Base-by-base conservation (phyloP, 2,888 invertebrate species). In the Meloe dianella region DNA sequence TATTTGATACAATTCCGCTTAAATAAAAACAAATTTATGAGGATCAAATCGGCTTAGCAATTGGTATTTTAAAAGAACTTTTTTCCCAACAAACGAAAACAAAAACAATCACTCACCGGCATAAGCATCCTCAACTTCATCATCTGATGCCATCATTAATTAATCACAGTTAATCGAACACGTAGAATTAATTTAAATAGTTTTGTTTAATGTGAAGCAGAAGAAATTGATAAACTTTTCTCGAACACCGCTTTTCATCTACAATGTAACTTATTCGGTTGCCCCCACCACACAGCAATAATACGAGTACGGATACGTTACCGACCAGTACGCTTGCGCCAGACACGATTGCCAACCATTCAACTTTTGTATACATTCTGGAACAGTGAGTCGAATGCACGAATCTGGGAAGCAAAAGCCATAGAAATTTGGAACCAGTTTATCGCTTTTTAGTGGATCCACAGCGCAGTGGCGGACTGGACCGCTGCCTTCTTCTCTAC, bases 81-180 rank as follows among this genome's bases (percentile, higher is more conserved):
- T 47, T 10, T 73, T 73, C 75, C 75, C 74, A 74, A 71, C 75
- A 72, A 77, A 77, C 79, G 78, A 79, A 76, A 77, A 75, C 77
- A 79, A 79, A 85, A 90, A 75, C 77, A 79, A 79, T 85, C 90
- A 85, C 91, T 92, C 88, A 94, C 94, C 94, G 88, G 92, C 93
- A 83, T 90, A 92, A 84, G 90, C 91, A 83, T 93, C 94, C 80
- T 94, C 94, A 83, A 93, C 90, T 86, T 94, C 94, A 82, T 94
- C 94, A 81, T 94, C 94, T 73, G 94, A 94, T 85, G 93, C 94
- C 94, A 94, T 94, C 84, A 54, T 71, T 63, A 65, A 41, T 24
- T 61, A 68, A 66, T 71, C 69, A 63, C 59, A 41, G 14, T 38
- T 14, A 61, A 41, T 17, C 1, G 17, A 41, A 41, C 7, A n/a